phyloP scores from a whole-genome alignment of 2,113 vertebrate genomes.

The Corvus hawaiiensis region DNA sequence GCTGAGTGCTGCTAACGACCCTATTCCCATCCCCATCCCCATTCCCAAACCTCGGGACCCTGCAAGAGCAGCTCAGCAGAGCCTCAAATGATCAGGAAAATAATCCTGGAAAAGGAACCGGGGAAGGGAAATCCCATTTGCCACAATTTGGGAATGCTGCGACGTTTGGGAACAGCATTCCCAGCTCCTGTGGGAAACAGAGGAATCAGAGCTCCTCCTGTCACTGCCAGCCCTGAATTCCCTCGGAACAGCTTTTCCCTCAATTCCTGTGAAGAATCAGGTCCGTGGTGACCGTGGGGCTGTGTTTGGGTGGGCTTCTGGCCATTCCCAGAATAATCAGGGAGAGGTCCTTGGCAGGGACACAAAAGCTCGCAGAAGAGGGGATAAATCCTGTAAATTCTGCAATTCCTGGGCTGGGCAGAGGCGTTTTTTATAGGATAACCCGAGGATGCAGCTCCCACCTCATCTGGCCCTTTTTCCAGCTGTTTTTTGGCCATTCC shows the following conservation, averaged over 20 bases:
- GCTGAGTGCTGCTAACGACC: background rate
- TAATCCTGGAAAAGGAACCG: background rate
- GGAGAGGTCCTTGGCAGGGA: background rate
- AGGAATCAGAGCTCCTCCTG: accelerated
- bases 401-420: background rate
- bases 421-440: background rate
- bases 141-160: accelerated
- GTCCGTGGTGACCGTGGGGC: background rate
- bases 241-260: background rate
- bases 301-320: background rate
- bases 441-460: background rate
- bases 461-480: background rate
- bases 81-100: background rate
- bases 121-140: background rate
- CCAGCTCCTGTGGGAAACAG: background rate
- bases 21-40: background rate
- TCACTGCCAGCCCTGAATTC: background rate
- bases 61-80: background rate
- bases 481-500: background rate
- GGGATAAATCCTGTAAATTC: background rate
- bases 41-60: background rate
- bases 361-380: background rate
- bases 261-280: background rate
- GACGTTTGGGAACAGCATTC: background rate
- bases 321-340: too few species aligned